These are phyloP conservation scores for Troglohyphantes excavatus DNA, from an alignment of 2,888 invertebrate genomes.

Conservation along the genomic window DNA sequence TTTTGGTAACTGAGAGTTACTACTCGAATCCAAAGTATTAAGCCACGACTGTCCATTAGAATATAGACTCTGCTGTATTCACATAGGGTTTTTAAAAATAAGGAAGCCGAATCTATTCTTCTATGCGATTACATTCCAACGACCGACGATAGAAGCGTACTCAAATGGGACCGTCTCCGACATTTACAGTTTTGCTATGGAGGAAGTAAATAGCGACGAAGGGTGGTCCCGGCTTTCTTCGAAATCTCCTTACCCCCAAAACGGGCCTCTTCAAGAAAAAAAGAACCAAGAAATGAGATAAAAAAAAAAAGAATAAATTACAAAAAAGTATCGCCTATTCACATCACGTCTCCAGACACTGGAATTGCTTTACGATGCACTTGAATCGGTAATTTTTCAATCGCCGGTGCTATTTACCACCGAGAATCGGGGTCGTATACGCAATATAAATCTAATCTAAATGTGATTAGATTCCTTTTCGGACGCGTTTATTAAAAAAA, in stretches of 20 bases:
- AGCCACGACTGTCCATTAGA: too few relatives aligned
- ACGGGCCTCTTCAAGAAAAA: not conserved
- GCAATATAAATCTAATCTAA: slow-evolving; percentile 15
- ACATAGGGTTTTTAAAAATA: too few relatives aligned
- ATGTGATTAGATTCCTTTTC: not conserved
- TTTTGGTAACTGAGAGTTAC: too few relatives aligned
- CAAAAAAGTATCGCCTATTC: not conserved
- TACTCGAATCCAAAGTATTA: too few relatives aligned
- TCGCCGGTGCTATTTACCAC: not conserved
- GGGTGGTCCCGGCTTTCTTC: not conserved
- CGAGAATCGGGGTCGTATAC: not conserved
- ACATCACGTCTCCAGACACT: not conserved
- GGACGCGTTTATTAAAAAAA: too few relatives aligned
- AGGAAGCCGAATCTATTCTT: too few relatives aligned
- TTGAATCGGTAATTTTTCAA: not conserved
- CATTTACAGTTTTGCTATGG: too few relatives aligned
- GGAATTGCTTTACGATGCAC: slow-evolving; percentile 5
- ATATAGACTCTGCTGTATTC: too few relatives aligned
- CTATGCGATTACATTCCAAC: too few relatives aligned
- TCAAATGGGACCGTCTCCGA: too few relatives aligned
- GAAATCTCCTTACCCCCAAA: not conserved
- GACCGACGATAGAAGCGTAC: too few relatives aligned
- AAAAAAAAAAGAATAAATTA: not conserved
- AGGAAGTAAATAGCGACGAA: not conserved
- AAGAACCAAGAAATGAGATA: too few relatives aligned